Base-by-base conservation (phyloP, 1,140 invertebrate genomes). In the Bactericera cockerelli region DNA sequence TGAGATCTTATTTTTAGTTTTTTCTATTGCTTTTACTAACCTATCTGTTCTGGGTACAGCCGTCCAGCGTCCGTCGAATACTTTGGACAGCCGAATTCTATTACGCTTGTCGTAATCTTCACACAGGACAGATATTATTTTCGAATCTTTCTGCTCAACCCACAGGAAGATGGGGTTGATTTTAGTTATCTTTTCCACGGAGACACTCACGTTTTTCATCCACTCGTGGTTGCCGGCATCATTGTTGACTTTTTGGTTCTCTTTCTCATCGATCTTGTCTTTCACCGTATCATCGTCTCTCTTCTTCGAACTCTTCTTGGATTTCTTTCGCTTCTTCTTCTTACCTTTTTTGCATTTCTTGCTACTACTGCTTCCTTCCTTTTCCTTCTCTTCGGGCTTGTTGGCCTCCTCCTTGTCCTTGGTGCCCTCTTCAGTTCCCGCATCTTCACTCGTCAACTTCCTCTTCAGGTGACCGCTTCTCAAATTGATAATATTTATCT, bases 31-130 rank as follows among this genome's bases (percentile, higher is more conserved):
- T 31, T 79, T 77, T 66, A 77, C 76, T 59, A 78, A 75, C 58
- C 79, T 78, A 65, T 81, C 79, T 26, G 84, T 87, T 58, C 83
- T 76, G 60, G 86, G 86, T 72, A 86, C 85, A 21, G 84, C 84
- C 38, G 82, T 78, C 86, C 86, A 89, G 8, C 42, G 42, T 65
- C 86, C 86, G 66, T 80, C 77, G 1, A 83, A 75, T 2, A 85
- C 87, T 67, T 86, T 85, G 55, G 82, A 84, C 64, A 89, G 72
- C 62, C 84, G 80, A 61, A 89, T 86, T 13, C 86, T 80, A 73
- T 88, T 89, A 36, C 84, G 74, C 67, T 84, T 81, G 72, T 88
- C 85, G 74, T 88, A 89, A 68, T 89, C 86, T 71, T 88, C 86
- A 72, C 85, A 87, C 68, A 81, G 79, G 62, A 89, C 86, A 70